phyloP scores from a whole-genome alignment of 2,113 vertebrate species.

The Hippocampus abdominalis region DNA sequence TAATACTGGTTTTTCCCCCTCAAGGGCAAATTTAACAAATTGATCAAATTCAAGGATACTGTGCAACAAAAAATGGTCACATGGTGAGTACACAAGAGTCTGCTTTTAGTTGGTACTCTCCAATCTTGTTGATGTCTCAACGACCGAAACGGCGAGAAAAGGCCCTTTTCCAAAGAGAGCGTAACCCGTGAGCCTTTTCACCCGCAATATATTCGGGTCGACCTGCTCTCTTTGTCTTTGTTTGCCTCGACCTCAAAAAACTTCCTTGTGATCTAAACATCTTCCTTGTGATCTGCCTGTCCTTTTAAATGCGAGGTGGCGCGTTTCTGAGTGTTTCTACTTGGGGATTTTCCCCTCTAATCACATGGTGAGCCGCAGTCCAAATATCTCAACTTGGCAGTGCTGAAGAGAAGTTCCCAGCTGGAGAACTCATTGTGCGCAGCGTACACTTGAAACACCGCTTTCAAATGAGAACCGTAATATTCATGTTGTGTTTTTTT shows the following conservation, averaged over 20 bases:
- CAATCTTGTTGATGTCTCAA: too few species aligned
- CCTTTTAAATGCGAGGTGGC: neutral
- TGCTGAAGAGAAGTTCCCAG: neutral
- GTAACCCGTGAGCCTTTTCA: constrained; percentile 16
- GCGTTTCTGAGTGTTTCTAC: neutral
- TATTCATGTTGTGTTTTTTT: neutral
- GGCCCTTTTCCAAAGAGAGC: neutral
- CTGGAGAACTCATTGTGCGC: neutral
- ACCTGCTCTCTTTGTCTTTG: neutral
- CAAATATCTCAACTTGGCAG: neutral
- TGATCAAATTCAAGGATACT: neutral
- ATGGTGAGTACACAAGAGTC: neutral
- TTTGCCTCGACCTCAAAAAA: neutral
- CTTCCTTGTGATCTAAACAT: neutral
- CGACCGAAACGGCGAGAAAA: neutral
- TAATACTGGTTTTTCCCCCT: neutral
- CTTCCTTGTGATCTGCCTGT: neutral
- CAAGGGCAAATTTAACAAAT: neutral
- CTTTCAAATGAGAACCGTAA: constrained; percentile 8
- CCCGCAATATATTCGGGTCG: neutral
- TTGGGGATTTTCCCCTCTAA: neutral
- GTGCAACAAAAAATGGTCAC: neutral
- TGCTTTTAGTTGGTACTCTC: neutral
- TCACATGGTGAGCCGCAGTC: neutral
- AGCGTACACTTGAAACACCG: constrained; percentile 8